Evolutionary conservation across 1,140 invertebrate genomes (phyloP), one percentile per base, ranked within the genome.

Genomic region (Branchinecta lindahli): DNA sequence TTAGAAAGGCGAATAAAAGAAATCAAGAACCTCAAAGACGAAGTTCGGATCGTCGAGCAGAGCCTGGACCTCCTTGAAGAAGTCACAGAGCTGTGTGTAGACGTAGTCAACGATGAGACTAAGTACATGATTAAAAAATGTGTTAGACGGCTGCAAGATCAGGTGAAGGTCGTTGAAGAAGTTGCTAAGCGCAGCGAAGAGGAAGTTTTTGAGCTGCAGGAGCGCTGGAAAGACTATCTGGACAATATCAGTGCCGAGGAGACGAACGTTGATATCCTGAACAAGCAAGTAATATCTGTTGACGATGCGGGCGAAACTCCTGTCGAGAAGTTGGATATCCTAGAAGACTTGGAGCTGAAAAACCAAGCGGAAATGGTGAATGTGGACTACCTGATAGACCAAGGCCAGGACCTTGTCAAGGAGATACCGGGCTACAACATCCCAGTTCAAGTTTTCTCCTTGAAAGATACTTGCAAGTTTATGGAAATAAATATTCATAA

Each of bases 141-240:
- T 46, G 79, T 84, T 8, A 70, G 69, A 45, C 78, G 77, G 3
- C 75, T 85, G 0, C 80, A 83, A 72, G 77, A 81, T 69, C 83
- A 84, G 72, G 78, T 84, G 0, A 77, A 81, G 67, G 82, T 83
- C 1, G 84, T 88, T 45, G 83, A 84, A 74, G 81, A 83, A 74
- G 80, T 86, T 45, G 68, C 66, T 20, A 73, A 67, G 45, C 68
- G 69, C 75, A 85, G 84, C 73, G 83, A 86, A 75, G 77, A 79
- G 18, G 70, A 71, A 69, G 66, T 70, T 9, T 46, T 68, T n/a
- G 84, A 86, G 74, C 79, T 88, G 68, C 81, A 82, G 8, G 20
- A 47, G 8, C 83, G 83, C 72, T 90, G 88, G 88, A 80, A 85
- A 61, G 85, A 85, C 74, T 89, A 89, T 75, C 75, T 87, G 67